phyloP scores from a whole-genome alignment of 2,888 invertebrate species.

The Ceramica pisi region DNA sequence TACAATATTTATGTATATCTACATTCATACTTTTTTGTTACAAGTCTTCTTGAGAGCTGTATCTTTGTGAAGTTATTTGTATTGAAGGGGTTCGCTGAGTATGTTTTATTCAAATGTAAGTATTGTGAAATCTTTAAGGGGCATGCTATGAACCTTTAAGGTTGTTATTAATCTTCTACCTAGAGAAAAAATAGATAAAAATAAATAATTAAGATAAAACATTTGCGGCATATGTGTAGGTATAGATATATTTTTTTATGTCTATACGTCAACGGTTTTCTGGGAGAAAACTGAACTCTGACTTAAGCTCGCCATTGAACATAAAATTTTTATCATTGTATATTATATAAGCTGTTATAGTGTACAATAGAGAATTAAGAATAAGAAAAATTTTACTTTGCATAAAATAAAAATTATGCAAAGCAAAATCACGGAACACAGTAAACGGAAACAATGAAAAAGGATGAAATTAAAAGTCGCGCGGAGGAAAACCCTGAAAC shows the following conservation, averaged over 20 bases:
- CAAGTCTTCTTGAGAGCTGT: slow-evolving; percentile 31
- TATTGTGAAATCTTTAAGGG: slow-evolving; percentile 8
- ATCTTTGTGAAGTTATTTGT: slow-evolving; percentile 31
- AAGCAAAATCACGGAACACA: neutral
- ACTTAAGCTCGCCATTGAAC: too few relatives aligned
- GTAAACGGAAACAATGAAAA: neutral
- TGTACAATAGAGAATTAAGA: too few relatives aligned
- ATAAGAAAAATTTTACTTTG: too few relatives aligned
- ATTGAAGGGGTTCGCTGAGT: slow-evolving; percentile 20
- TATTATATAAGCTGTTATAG: too few relatives aligned
- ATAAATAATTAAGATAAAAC: too few relatives aligned
- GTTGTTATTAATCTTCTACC: neutral
- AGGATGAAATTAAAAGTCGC: neutral
- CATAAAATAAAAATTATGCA: neutral
- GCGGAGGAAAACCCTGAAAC: neutral
- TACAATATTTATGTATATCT: slow-evolving; percentile 32
- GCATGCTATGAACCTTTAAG: neutral
- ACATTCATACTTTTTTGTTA: slow-evolving; percentile 43
- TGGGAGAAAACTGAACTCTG: too few relatives aligned
- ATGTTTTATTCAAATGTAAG: slow-evolving; percentile 13
- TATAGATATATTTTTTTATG: too few relatives aligned
- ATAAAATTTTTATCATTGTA: too few relatives aligned
- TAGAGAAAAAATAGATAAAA: neutral
- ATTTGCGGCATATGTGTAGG: too few relatives aligned
- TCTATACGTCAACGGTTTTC: too few relatives aligned